Base-by-base conservation (phyloP, 1,140 invertebrate genomes). In the Drosophila triauraria region DNA sequence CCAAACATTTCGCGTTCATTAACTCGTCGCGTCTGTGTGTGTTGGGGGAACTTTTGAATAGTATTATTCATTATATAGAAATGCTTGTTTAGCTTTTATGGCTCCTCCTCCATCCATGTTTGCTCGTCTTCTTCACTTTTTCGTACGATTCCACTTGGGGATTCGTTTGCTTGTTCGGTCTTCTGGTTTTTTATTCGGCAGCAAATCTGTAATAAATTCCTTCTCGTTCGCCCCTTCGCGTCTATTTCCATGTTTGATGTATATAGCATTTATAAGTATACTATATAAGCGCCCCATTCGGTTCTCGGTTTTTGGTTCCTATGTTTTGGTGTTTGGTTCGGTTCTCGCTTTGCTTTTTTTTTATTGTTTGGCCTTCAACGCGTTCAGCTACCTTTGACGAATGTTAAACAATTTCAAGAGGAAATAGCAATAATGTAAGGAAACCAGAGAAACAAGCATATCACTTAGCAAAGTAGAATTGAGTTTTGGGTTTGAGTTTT, bases 351-450 rank as follows among this genome's bases (percentile, higher is more conserved):
- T 63, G 63, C 54, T 23, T 20, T 43, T 43, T 53, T 65, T 40
- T 77, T 76, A 60, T 82, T 90, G 85, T 90, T 90, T 90, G 85
- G 85, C 85, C 85, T 90, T 90, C 81, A 75, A 68, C 50, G 86
- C 85, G 85, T 90, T 85, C 85, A 83, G 78, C 78, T 82, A 90
- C 85, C 85, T 90, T 90, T 90, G 78, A 90, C 78, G 84, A 88
- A 88, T 88, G 90, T 88, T 90, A 88, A 88, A 84, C 85, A 90
- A 88, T 90, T 90, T 90, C 70, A 87, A 78, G 72, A 75, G 70
- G 59, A 78, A 63, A 87, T 83, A 83, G 76, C 64, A 88, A 88
- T 80, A 87, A 57, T 87, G 84, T 87, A 88, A 90, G 83, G 69
- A 88, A 87, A 72, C 83, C 62, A 79, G 80, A 82, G 75, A 88